These are phyloP conservation scores for Murina feae DNA, from an alignment of 2,113 vertebrate genomes.

Conservation along the genomic window DNA sequence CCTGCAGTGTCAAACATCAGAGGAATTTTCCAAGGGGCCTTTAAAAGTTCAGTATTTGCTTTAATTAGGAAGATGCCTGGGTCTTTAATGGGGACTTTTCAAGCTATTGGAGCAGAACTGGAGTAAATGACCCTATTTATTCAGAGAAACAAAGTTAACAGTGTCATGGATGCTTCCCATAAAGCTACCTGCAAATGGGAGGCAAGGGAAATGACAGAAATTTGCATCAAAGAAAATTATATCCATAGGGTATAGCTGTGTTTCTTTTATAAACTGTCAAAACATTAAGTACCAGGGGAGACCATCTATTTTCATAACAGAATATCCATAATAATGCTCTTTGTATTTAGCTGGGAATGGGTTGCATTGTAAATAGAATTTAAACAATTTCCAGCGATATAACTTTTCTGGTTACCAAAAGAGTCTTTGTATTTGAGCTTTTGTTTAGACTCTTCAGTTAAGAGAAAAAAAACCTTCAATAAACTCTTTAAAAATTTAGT, in stretches of 20 bases:
- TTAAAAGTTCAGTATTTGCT: conserved; percentile 3
- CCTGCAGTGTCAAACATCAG: not conserved
- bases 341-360: not conserved
- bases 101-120: not conserved
- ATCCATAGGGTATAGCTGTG: not conserved
- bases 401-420: not conserved
- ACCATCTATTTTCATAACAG: not conserved
- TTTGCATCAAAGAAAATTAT: not conserved
- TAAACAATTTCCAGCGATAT: not conserved
- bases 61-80: conserved; percentile 45
- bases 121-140: not conserved
- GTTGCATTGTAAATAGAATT: not conserved
- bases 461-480: not conserved
- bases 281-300: not conserved
- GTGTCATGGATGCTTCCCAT: conserved; percentile 21
- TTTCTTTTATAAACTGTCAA: not conserved
- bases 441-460: not conserved
- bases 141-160: conserved; percentile 30
- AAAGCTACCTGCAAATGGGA: not conserved
- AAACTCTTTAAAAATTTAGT: not conserved
- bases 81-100: not conserved
- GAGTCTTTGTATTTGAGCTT: not conserved
- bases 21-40: not conserved
- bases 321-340: not conserved
- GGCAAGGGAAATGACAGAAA: not conserved